phyloP scores from a whole-genome alignment of 2,888 invertebrate genomes.

The Nudaria mundana region DNA sequence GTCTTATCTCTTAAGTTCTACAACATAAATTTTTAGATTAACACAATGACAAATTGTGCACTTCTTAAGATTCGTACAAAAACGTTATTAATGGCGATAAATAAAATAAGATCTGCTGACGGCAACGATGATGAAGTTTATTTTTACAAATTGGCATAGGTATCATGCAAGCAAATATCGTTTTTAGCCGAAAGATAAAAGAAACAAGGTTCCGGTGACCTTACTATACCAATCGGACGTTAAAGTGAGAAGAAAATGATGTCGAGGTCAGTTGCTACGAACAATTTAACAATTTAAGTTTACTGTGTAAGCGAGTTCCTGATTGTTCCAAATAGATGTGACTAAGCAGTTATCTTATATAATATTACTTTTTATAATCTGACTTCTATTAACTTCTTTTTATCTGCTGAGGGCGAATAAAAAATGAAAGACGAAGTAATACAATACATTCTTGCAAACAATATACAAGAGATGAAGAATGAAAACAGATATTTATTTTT shows the following conservation, averaged over 20 bases:
- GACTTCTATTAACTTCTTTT: too few species aligned
- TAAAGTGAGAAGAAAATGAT: slow-evolving; percentile 37
- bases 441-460: too few species aligned
- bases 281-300: slow-evolving; percentile 33
- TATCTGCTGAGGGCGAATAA: slow-evolving; percentile 1
- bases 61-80: slow-evolving; percentile 12
- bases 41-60: slow-evolving; percentile 15
- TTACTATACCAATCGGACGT: slow-evolving; percentile 29
- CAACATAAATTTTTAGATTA: slow-evolving; percentile 7
- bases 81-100: slow-evolving; percentile 5
- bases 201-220: slow-evolving; percentile 33
- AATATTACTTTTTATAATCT: too few species aligned
- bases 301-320: slow-evolving; percentile 11
- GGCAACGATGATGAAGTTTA: slow-evolving; percentile 3
- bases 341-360: slow-evolving; percentile 2
- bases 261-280: slow-evolving; percentile 40
- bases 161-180: slow-evolving; percentile 13
- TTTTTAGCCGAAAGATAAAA: slow-evolving; percentile 28
- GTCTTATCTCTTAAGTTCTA: too few species aligned
- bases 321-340: slow-evolving; percentile 6
- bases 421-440: too few species aligned
- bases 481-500: too few species aligned
- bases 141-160: slow-evolving; percentile 13
- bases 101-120: slow-evolving; percentile 8
- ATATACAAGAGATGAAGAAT: too few species aligned